These are phyloP conservation scores for Lasioglossum albipes DNA, from an alignment of 1,140 invertebrate genomes.

Conservation along the genomic window DNA sequence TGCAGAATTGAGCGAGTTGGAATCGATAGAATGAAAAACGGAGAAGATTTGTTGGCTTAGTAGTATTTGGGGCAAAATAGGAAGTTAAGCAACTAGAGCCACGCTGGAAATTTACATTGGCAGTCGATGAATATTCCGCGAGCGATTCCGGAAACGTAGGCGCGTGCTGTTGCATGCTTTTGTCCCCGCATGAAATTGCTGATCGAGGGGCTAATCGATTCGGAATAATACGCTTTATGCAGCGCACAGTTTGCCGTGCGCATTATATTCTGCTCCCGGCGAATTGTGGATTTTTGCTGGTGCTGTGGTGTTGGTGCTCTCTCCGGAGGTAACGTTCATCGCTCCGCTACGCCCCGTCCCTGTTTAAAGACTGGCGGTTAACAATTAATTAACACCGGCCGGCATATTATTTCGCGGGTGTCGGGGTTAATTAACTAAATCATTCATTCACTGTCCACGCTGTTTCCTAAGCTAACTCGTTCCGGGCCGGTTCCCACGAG, in stretches of 20 bases:
- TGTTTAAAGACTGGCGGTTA: background rate
- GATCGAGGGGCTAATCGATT: constrained; percentile 10
- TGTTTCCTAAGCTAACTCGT: constrained; percentile 23
- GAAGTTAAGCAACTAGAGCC: too few relatives aligned
- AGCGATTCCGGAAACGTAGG: background rate
- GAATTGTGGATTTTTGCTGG: background rate
- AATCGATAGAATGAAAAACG: too few relatives aligned
- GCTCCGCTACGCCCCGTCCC: too few relatives aligned
- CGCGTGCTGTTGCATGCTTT: background rate
- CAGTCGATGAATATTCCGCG: constrained; percentile 11
- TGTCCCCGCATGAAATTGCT: background rate
- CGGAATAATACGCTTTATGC: constrained; percentile 23
- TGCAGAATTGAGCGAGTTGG: too few relatives aligned
- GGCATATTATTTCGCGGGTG: background rate
- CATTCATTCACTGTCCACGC: constrained; percentile 21
- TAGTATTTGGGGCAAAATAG: too few relatives aligned
- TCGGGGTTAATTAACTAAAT: constrained; percentile 15
- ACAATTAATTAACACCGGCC: constrained; percentile 23
- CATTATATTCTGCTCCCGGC: background rate
- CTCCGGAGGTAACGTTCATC: background rate
- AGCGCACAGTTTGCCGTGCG: background rate
- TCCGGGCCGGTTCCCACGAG: background rate
- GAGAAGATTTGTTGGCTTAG: too few relatives aligned
- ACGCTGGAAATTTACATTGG: background rate
- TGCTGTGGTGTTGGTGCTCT: too few relatives aligned